Conservation (phyloP, 1,140 invertebrate genomes). For the Drosophila virilis region DNA sequence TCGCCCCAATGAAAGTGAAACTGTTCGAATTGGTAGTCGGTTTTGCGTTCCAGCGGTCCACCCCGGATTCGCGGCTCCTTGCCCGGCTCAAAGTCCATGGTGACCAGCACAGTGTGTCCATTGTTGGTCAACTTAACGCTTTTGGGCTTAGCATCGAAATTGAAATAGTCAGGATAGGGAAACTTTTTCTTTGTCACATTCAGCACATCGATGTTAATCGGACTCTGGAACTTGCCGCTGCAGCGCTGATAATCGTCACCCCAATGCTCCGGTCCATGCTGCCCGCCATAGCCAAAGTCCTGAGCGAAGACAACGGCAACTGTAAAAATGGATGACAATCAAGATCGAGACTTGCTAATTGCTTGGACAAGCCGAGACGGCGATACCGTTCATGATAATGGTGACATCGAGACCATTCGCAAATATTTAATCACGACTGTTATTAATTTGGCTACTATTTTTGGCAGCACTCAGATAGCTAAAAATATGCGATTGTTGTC, state of each 20-base stretch:
- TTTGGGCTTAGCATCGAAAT: constrained; percentile 86
- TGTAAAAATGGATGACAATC: constrained; percentile 15
- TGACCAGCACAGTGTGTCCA: constrained; percentile 89
- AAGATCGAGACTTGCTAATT: constrained; percentile 14
- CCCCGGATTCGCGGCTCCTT: constrained; percentile 86
- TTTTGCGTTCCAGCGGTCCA: constrained; percentile 86
- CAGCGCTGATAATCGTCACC: constrained; percentile 88
- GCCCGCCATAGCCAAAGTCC: constrained; percentile 63
- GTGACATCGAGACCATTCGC: constrained; percentile 1
- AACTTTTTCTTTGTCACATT: constrained; percentile 85
- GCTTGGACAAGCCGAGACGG: background rate
- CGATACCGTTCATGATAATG: background rate
- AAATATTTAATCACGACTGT: constrained; percentile 2
- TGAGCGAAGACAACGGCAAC: constrained; percentile 30
- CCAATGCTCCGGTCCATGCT: constrained; percentile 89
- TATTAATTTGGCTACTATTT: constrained; percentile 9
- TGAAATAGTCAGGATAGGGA: constrained; percentile 85
- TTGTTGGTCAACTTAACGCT: constrained; percentile 88
- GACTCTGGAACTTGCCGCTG: constrained; percentile 92
- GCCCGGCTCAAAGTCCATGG: constrained; percentile 84
- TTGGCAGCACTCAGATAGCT: background rate
- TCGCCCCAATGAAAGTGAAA: constrained; percentile 92
- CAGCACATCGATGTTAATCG: constrained; percentile 91
- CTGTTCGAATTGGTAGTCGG: constrained; percentile 91
- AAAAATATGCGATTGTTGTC: constrained; percentile 1